A percentile compares a stretch with the other conserved stretches of the same genome.
Evolutionary conservation across 2,797 vertebrate species (phyloP).

Genomic region (Periparus ater): DNA sequence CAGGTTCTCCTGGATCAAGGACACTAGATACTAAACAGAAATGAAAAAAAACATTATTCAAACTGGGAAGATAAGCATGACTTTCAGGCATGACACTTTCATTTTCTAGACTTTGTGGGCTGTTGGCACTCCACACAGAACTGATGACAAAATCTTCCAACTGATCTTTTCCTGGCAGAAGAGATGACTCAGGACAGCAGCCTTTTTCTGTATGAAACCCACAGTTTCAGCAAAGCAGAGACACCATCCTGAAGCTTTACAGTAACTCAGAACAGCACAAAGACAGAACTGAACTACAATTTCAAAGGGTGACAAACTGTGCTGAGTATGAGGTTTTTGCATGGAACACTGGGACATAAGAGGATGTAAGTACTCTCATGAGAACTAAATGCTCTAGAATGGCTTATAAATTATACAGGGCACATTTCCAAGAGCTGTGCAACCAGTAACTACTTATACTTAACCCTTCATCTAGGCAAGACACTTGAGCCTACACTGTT

Average conservation of each 20-base stretch:
- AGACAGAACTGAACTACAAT: slow-evolving; percentile 16
- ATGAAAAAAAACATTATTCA: not conserved
- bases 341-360: slow-evolving; percentile 10
- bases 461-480: not conserved
- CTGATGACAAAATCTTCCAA: slow-evolving; percentile 10
- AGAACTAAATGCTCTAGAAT: slow-evolving; percentile 42
- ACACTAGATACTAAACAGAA: slow-evolving; percentile 83
- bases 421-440: slow-evolving; percentile 1
- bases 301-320: slow-evolving; percentile 37
- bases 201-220: slow-evolving; percentile 12
- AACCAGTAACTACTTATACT: slow-evolving; percentile 28
- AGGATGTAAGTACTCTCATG: slow-evolving; percentile 44
- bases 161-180: slow-evolving; percentile 33
- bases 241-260: not conserved
- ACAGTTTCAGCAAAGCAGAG: not conserved
- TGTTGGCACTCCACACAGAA: not conserved
- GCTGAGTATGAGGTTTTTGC: slow-evolving; percentile 16
- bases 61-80: not conserved
- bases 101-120: not conserved
- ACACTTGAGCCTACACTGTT: not conserved
- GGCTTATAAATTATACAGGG: slow-evolving; percentile 32
- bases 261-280: slow-evolving; percentile 1
- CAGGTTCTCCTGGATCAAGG: slow-evolving; percentile 89
- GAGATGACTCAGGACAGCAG: slow-evolving; percentile 41
- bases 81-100: not conserved